Conservation (phyloP, 2,797 vertebrate genomes). For the Halcyon leucocephala region DNA sequence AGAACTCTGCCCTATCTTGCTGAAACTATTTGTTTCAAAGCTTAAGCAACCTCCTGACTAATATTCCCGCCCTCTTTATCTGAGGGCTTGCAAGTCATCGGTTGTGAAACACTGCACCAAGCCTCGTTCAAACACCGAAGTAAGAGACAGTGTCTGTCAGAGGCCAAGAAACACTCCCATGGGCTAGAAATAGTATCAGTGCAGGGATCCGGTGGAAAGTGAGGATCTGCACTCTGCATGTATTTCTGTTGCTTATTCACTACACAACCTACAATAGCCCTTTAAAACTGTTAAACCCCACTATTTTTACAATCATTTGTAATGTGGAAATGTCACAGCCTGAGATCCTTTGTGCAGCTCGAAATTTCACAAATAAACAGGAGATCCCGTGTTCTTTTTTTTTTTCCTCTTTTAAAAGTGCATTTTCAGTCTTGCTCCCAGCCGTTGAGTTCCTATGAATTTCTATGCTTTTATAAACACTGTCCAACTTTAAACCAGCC, state of each 20-base stretch:
- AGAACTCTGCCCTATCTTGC: not conserved
- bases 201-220: not conserved
- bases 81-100: not conserved
- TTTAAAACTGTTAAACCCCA: not conserved
- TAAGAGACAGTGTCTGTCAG: not conserved
- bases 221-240: not conserved
- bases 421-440: not conserved
- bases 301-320: not conserved
- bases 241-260: not conserved
- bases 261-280: not conserved
- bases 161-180: not conserved
- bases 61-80: not conserved
- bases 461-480: constrained; percentile 23
- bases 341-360: not conserved
- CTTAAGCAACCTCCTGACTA: not conserved
- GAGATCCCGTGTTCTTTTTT: not conserved
- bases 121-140: not conserved
- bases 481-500: not conserved
- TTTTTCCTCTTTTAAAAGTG: not conserved
- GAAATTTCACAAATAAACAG: not conserved
- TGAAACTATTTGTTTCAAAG: constrained; percentile 7
- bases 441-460: not conserved
- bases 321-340: not conserved
- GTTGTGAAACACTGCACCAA: not conserved
- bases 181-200: not conserved